These are phyloP conservation scores for Rhagologus leucostigma DNA, from an alignment of 2,113 vertebrate species.

Conservation along the genomic window DNA sequence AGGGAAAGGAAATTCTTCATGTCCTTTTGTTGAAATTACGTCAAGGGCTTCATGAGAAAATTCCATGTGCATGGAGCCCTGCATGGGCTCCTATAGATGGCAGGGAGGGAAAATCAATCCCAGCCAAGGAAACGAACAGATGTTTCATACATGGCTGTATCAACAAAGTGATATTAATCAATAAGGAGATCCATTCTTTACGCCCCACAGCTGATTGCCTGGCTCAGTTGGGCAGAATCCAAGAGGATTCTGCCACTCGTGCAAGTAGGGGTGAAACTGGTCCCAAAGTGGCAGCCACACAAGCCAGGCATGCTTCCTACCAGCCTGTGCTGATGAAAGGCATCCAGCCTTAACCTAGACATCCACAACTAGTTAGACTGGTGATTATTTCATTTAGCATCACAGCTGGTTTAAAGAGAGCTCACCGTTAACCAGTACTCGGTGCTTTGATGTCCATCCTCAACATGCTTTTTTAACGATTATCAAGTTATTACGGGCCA, in stretches of 20 bases:
- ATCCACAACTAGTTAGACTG: not conserved
- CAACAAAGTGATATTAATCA: slow-evolving; percentile 1
- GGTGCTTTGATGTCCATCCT: not conserved
- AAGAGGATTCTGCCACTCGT: not conserved
- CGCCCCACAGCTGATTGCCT: not conserved
- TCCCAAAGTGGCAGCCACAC: not conserved
- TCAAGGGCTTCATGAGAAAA: slow-evolving; percentile 40
- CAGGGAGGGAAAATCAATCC: not conserved
- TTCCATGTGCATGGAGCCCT: not conserved
- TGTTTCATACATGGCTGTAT: not conserved
- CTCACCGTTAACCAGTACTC: not conserved
- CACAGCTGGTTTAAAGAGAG: not conserved
- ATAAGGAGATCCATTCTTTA: not conserved
- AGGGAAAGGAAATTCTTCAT: slow-evolving; percentile 52
- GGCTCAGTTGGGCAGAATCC: not conserved
- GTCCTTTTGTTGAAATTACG: slow-evolving; percentile 24
- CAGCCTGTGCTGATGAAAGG: not conserved
- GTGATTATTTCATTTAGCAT: not conserved
- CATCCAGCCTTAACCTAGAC: not conserved
- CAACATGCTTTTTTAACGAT: not conserved
- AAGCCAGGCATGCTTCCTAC: not conserved
- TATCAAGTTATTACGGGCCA: not conserved
- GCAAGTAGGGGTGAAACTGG: not conserved
- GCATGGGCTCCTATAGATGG: not conserved
- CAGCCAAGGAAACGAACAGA: not conserved